Evolutionary conservation across 2,888 invertebrate species (phyloP).

Genomic region (Scaptomyza tumidula): DNA sequence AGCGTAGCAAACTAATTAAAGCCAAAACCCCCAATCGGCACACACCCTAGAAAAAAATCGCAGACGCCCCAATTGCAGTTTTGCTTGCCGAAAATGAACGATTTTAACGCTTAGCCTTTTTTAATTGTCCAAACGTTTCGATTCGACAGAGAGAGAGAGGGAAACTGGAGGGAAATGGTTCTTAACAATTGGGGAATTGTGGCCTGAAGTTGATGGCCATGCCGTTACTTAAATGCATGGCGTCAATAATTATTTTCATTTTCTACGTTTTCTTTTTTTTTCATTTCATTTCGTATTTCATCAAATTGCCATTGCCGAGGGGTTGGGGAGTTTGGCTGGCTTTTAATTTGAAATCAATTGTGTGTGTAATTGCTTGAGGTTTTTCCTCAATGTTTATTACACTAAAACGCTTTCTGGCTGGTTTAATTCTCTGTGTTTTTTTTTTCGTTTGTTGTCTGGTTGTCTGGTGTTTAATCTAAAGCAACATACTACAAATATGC

Average conservation of each 20-base stretch:
- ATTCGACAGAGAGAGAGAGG: background rate
- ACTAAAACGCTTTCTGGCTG: background rate
- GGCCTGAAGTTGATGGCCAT: conserved; percentile 56
- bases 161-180: background rate
- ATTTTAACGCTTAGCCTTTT: conserved; percentile 79
- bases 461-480: background rate
- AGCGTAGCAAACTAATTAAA: conserved; percentile 78
- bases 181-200: background rate
- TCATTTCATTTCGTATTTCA: conserved; percentile 34
- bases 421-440: background rate
- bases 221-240: conserved; percentile 58
- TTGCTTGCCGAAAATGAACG: conserved; percentile 71
- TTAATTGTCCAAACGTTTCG: conserved; percentile 67
- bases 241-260: conserved; percentile 61
- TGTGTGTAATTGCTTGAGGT: conserved; percentile 57
- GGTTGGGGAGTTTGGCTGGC: conserved; percentile 2
- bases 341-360: conserved; percentile 77
- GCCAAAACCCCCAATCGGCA: conserved; percentile 46
- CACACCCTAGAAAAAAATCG: conserved; percentile 10
- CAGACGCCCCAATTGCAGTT: conserved; percentile 60
- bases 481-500: background rate
- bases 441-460: conserved; percentile 4
- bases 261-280: conserved; percentile 3
- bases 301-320: conserved; percentile 27
- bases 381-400: conserved; percentile 2